Percentiles rank a stretch among this genome's conserved stretches.
phyloP scores from a whole-genome alignment of 35 echinoderm and acorn worm genomes.

The Heliocidaris erythrogramma region DNA sequence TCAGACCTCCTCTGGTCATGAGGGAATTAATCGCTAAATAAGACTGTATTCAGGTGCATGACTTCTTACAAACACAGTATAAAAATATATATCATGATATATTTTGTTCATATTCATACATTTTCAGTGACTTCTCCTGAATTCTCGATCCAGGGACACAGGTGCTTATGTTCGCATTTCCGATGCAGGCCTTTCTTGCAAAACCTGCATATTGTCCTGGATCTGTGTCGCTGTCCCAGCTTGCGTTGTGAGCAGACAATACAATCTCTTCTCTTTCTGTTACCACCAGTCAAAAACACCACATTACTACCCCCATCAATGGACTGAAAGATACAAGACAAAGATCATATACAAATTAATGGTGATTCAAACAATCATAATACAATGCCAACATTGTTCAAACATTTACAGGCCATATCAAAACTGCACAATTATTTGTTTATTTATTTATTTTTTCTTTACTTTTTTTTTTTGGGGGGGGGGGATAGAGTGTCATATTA shows the following conservation, averaged over 20 bases:
- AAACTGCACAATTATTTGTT: background rate
- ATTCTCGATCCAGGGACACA: conserved; percentile 1
- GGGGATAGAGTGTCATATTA: background rate
- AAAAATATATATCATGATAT: no score
- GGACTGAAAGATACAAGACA: background rate
- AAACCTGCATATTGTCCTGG: conserved; percentile 30
- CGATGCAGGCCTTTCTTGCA: conserved; percentile 44
- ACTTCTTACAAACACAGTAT: no score
- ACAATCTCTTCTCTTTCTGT: conserved; percentile 4
- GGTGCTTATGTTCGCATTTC: conserved; percentile 12
- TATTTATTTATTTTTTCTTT: no score
- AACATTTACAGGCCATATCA: background rate
- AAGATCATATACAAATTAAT: background rate
- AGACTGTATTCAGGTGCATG: no score
- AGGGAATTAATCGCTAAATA: no score
- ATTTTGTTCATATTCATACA: background rate
- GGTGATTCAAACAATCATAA: background rate
- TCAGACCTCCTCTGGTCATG: no score
- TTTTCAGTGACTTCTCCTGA: background rate
- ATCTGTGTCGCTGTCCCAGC: conserved; percentile 20
- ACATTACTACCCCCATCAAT: background rate
- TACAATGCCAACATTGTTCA: background rate
- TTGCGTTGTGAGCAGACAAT: conserved; percentile 18
- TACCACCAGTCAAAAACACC: background rate
- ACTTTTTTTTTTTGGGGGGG: no score